Evolutionary conservation across 2,113 vertebrate species (phyloP), one percentile per base, ranked within the genome.

Genomic region (Benitochromis conjunctus): DNA sequence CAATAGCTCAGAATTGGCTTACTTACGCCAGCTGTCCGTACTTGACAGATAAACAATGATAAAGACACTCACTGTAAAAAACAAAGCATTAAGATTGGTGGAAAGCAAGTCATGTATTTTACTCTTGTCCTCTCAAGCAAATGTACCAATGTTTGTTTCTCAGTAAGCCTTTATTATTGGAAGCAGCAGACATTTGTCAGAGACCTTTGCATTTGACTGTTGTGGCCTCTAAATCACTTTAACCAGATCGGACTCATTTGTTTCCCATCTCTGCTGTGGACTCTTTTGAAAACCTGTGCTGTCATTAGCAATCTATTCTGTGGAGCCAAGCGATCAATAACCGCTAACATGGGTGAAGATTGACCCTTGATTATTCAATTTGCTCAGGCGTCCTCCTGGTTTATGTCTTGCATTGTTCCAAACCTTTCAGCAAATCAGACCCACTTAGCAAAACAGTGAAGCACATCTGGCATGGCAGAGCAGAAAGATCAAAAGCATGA

Each of bases 331-430:
- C 38, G 10, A 94, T 94, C 91, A 83, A 94, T 93, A 88, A 79
- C 80, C 3, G 51, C 90, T 81, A 80, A 91, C 78, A 18, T 29
- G 46, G 54, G 87, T 81, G 46, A 83, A 86, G 83, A 85, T 51
- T 69, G 66, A 58, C 56, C 66, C 80, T 69, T 84, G 84, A 87
- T 92, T 76, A 89, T 90, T 81, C 54, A 74, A 92, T 94, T 87
- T 85, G 80, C 66, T 16, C 24, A 11, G 16, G 58, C 10, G 5
- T 85, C 51, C 80, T 82, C 34, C 9, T 16, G 60, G 85, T 84
- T 81, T 66, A 48, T 34, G 66, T 4, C 60, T 64, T 29, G 4
- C 85, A 80, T 64, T 80, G 57, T 55, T 21, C 16, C 10, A 62
- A 89, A 89, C 88, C 87, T 86, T 89, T 91, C 43, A 46, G 58